Evolutionary conservation across 2,113 vertebrate genomes (phyloP), one percentile per base, ranked within the genome.

Genomic region (Oxygymnocypris stewartii): DNA sequence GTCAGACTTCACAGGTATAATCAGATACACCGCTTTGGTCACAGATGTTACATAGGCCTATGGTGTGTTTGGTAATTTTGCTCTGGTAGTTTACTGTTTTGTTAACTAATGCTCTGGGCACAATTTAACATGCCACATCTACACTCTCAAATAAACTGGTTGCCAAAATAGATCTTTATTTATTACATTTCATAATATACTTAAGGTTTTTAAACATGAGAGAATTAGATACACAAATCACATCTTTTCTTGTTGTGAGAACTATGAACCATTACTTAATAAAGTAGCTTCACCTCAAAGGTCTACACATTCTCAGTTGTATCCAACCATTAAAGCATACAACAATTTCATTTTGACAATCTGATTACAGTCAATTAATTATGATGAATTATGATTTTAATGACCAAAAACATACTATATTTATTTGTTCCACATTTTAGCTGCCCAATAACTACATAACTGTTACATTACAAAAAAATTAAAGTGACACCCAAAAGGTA

Each of bases 1-100:
- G 40, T 76, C 74, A 76, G 74, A 76, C n/a, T 76, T 25, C 40
- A 76, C 44, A 49, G n/a, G n/a, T 63, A 76, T 76, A 76, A 76
- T 73, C 73, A 57, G 54, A 57, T 57, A 35, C 16, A 20, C 18
- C 4, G 31, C 4, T 54, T 12, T 78, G 9, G 16, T 18, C 76
- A 75, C 42, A 47, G 4, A 47, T 75, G 18, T 75, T 14, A 13
- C 40, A 78, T 11, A 59, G 49, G 77, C 20, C 77, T 57, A 3
- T 18, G 51, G 23, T 75, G 76, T 31, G n/a, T 59, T 1, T 25
- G 54, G n/a, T 47, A 28, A 47, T 76, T 76, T 47, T 20, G 23
- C 20, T 44, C 18, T 74, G 11, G 20, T 74, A 12, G 20, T 74
- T 44, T 14, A 23, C 40, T 4, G 11, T 42, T 10, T 40, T 73